Evolutionary conservation across 2,797 vertebrate genomes (phyloP), one percentile per base, ranked within the genome.

Genomic region (Champsocephalus gunnari): DNA sequence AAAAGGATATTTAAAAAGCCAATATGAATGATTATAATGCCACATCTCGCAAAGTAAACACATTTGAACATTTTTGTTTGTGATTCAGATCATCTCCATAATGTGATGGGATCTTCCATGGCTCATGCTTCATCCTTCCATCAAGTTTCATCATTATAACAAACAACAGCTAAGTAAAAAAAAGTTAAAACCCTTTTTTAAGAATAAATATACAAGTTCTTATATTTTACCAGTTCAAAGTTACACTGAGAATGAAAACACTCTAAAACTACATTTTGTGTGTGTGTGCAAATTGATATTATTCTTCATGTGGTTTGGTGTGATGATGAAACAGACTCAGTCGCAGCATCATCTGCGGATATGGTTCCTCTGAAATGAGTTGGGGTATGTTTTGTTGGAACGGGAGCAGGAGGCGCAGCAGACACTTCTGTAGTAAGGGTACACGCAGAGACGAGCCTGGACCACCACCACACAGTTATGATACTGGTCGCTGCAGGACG

Each of bases 381-480:
- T 59, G 48, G 83, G 64, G 54, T 87, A 84, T 19, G 81, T 78
- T 71, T 86, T 85, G 41, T 82, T 72, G 38, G 75, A 71, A 1
- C 38, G 83, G 21, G 83, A 79, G 75, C 94, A 95, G 53, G 95
- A 93, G 2, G 85, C 74, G 3, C 94, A 95, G 90, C 94, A 95
- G 41, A 94, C 88, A 2, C 81, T 85, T 71, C 83, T 92, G 84
- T 95, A 95, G 88, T 95, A 95, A 0, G 90, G 72, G 73, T 95
- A 95, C 57, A 95, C 77, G 56, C 95, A 95, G 58, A 95, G 87
- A 61, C 90, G 80, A 28, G 94, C 94, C 85, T 95, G 94, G 66
- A 95, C 92, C 84, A 95, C 95, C 81, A 95, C 87, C 82, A 89
- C 69, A 28, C 95, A 95, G 87, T 93, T 95, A 66, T 91, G 91